Evolutionary conservation across 2,888 invertebrate species (phyloP), one percentile per base, ranked within the genome.

Genomic region (Parnassius apollo): DNA sequence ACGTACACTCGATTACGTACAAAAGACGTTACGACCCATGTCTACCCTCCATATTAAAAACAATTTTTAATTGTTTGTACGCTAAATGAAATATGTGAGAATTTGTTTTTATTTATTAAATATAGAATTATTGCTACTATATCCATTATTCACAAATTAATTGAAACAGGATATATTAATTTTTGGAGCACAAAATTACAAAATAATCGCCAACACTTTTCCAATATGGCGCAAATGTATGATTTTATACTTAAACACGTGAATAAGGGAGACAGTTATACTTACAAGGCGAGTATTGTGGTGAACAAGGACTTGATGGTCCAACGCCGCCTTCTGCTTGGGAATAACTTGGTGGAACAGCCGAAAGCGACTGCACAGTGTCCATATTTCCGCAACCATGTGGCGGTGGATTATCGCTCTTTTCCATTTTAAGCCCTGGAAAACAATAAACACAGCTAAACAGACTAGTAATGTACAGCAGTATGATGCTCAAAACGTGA

Each of bases 261-360:
- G 12, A 18, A 44, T 42, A 49, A 48, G 48, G 9, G 35, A 42
- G 10, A 44, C 13, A n/a, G 12, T 9, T 45, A 13, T 67, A 91
- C 92, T 92, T 87, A 94, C 95, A 91, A 71, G 93, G 90, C 72
- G 93, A 92, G 69, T 94, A 90, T 59, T 89, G 94, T 51, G 95
- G 95, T 61, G 94, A 94, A 77, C 95, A 96, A 12, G 96, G 96
- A 73, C 96, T 95, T 2, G 95, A 94, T 25, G 96, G 96, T 55
- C 95, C 94, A 0, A 96, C 96, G 35, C 96, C 96, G 35, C 96
- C 96, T 56, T 96, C 94, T 42, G 95, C 95, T 75, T 96, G 96
- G 7, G 95, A 94, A 77, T 96, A 96, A 75, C 95, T 95, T 2
- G 96, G 96, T 7, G 95, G 95, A 44, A 96, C 96, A 57, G 95